These are phyloP conservation scores for Halcyon malimbica DNA, from an alignment of 2,113 vertebrate species.

Conservation along the genomic window DNA sequence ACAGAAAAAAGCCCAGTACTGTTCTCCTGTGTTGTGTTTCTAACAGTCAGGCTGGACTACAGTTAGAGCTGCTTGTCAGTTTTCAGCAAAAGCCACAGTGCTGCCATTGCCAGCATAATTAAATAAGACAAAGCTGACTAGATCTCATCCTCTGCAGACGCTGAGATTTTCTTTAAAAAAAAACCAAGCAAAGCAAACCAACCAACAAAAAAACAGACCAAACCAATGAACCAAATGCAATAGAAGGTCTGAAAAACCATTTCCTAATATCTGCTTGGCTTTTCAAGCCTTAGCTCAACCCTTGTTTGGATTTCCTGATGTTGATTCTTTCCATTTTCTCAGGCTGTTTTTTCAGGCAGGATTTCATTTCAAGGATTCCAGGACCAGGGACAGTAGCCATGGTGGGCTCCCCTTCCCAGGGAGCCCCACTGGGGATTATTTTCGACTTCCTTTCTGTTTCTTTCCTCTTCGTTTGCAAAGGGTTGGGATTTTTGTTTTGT, in stretches of 20 bases:
- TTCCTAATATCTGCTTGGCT: neutral
- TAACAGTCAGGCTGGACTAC: neutral
- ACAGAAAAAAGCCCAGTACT: neutral
- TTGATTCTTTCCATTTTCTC: neutral
- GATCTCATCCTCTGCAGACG: neutral
- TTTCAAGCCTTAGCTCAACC: neutral
- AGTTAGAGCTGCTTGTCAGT: neutral
- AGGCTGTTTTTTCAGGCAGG: neutral
- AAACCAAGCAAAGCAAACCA: neutral
- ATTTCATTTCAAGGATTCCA: neutral
- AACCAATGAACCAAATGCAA: neutral
- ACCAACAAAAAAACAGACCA: neutral
- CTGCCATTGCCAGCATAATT: neutral
- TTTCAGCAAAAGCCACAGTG: neutral
- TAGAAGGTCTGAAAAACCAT: neutral
- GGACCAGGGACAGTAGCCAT: neutral
- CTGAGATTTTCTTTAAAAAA: neutral
- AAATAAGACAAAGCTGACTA: neutral
- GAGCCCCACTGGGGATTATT: neutral
- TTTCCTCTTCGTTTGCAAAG: neutral
- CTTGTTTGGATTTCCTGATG: neutral
- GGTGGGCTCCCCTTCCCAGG: rapidly evolving
- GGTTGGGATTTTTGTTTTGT: neutral
- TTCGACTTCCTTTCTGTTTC: neutral
- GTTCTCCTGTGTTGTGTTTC: neutral